Conservation (phyloP, 2,888 invertebrate species). For the Nomada hirtipes region DNA sequence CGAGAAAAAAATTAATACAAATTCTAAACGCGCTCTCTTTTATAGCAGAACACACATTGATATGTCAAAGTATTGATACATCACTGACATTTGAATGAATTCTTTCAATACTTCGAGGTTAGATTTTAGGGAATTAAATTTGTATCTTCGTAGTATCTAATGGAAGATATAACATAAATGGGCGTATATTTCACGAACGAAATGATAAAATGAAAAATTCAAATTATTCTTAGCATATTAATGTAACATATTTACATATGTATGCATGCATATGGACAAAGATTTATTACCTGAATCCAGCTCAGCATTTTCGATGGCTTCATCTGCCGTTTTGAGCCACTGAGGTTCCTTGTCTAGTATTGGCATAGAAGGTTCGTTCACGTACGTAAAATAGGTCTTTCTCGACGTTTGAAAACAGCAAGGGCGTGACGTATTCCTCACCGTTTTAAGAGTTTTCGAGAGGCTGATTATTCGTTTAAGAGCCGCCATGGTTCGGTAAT, state of each 20-base stretch:
- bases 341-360: slow-evolving; percentile 90
- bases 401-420: slow-evolving; percentile 43
- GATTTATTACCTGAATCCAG: slow-evolving; percentile 90
- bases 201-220: not conserved
- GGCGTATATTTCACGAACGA: not conserved
- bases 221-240: not conserved
- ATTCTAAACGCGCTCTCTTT: too few species aligned
- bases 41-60: too few species aligned
- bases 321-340: slow-evolving; percentile 88
- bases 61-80: too few species aligned
- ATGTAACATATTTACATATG: not conserved
- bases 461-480: slow-evolving; percentile 76
- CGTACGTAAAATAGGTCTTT: slow-evolving; percentile 88
- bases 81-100: not conserved
- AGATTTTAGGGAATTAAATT: not conserved
- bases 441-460: slow-evolving; percentile 71
- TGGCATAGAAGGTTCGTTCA: slow-evolving; percentile 93
- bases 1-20: not conserved
- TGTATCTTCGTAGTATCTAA: too few species aligned
- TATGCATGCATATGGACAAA: not conserved
- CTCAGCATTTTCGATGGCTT: slow-evolving; percentile 89
- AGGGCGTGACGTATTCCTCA: slow-evolving; percentile 67
- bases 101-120: slow-evolving; percentile 28
- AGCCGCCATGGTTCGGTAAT: slow-evolving; percentile 75
- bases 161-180: too few species aligned